Evolutionary conservation across 2,797 vertebrate genomes (phyloP).

Genomic region (Cirrhinus molitorella): DNA sequence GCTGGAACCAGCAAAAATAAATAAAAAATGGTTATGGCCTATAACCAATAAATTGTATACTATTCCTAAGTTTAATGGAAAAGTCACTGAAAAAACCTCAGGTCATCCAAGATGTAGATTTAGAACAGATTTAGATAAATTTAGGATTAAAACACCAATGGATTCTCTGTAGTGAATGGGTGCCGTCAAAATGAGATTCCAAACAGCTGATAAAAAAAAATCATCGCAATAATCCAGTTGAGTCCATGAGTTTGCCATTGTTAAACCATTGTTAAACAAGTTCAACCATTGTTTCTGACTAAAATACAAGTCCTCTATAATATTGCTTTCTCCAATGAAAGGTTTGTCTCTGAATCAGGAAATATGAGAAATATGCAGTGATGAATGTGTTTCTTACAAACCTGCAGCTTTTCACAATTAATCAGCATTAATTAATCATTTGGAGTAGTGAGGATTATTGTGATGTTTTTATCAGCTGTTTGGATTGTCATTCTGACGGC

Average conservation of each 20-base stretch:
- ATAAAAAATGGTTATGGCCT: background rate
- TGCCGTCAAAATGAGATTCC: background rate
- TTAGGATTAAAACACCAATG: background rate
- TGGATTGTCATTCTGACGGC: background rate
- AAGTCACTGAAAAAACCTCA: too few species aligned
- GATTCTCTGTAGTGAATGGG: background rate
- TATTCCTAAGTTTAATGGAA: background rate
- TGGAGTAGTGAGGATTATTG: background rate
- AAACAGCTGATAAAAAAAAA: constrained; percentile 2
- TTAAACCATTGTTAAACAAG: background rate
- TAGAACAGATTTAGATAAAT: background rate
- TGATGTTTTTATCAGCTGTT: background rate
- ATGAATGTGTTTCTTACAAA: background rate
- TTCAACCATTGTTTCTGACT: background rate
- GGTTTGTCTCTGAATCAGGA: background rate
- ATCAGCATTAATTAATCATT: background rate
- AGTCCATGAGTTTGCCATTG: background rate
- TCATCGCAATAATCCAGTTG: background rate
- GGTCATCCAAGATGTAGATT: background rate
- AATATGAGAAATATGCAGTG: background rate
- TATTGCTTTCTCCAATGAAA: background rate
- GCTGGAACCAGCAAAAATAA: background rate
- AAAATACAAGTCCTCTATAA: background rate
- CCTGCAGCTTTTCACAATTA: background rate
- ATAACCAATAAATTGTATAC: background rate